phyloP scores from a whole-genome alignment of 2,113 vertebrate species.

The Hydrochoerus hydrochaeris region DNA sequence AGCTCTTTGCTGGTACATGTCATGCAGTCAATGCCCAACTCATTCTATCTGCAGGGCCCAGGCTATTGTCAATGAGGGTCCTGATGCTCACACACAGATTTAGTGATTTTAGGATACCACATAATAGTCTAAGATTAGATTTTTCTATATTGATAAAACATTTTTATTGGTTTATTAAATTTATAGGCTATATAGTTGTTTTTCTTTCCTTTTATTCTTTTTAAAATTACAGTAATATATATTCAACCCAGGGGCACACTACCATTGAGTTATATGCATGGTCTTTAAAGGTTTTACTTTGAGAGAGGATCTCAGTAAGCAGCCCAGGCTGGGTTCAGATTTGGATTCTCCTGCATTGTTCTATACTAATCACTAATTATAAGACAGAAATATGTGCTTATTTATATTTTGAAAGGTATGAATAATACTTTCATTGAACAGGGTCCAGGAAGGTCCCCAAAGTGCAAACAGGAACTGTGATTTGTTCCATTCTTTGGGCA shows the following conservation, averaged over 20 bases:
- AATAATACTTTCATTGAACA: background rate
- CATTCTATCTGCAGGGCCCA: background rate
- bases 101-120: background rate
- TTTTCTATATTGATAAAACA: background rate
- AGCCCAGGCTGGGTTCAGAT: background rate
- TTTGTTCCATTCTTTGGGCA: background rate
- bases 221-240: background rate
- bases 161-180: background rate
- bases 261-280: background rate
- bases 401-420: background rate
- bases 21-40: background rate
- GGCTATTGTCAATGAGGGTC: background rate
- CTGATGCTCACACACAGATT: background rate
- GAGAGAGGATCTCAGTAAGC: background rate
- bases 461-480: background rate
- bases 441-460: background rate
- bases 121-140: background rate
- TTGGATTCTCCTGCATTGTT: background rate
- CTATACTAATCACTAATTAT: background rate
- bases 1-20: background rate
- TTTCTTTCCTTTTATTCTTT: background rate
- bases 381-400: background rate
- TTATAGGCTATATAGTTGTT: background rate
- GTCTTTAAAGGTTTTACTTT: background rate
- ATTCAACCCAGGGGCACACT: background rate